A percentile compares a stretch with the other conserved stretches of the same genome.
These are phyloP conservation scores for Tigriopus japonicus DNA, from an alignment of 1,140 invertebrate genomes.

Conservation along the genomic window DNA sequence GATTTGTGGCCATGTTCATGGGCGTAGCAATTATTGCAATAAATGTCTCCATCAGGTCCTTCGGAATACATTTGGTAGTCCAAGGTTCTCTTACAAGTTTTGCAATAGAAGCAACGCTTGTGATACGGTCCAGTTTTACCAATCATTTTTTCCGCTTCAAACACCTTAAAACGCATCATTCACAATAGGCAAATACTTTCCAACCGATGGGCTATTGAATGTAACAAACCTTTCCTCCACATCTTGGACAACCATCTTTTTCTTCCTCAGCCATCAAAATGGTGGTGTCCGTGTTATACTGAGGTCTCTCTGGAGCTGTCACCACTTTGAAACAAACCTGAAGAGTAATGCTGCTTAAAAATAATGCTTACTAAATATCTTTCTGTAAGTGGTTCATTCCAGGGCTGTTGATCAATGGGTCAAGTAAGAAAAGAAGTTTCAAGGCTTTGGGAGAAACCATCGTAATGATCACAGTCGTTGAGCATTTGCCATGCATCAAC, in stretches of 20 bases:
- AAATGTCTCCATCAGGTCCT: constrained; percentile 74
- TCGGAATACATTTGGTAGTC: constrained; percentile 60
- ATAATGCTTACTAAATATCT: no score
- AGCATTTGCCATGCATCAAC: no score
- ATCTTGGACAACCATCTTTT: constrained; percentile 59
- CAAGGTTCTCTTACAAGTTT: constrained; percentile 67
- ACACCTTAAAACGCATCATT: constrained; percentile 2
- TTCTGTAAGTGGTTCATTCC: no score
- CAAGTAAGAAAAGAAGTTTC: no score
- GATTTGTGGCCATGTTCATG: constrained; percentile 60
- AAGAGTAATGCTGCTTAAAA: no score
- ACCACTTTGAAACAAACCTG: constrained; percentile 12
- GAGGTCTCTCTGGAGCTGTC: constrained; percentile 6
- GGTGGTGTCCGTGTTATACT: constrained; percentile 41
- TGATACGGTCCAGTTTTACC: constrained; percentile 52
- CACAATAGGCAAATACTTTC: no score
- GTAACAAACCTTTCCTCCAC: constrained; percentile 48
- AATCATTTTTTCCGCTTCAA: constrained; percentile 14
- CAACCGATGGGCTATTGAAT: background rate
- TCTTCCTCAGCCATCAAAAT: constrained; percentile 56
- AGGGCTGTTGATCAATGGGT: no score
- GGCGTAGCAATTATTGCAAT: constrained; percentile 62
- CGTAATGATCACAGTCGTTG: no score
- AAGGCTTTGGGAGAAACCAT: no score
- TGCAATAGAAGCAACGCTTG: constrained; percentile 76